phyloP scores from a whole-genome alignment of 2,113 vertebrate species.

The Pan paniscus region DNA sequence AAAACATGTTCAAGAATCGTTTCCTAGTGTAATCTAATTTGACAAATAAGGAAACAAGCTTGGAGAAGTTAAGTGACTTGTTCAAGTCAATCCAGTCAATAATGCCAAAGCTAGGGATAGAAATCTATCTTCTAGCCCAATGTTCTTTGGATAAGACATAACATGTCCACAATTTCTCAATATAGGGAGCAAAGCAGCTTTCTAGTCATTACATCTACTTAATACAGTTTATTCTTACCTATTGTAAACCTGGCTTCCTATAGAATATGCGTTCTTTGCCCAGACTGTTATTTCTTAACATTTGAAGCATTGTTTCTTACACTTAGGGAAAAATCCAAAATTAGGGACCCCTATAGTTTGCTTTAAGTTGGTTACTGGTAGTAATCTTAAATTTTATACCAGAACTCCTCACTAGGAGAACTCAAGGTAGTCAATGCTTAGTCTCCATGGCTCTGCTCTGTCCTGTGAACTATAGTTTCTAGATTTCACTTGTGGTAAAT shows the following conservation, averaged over 20 bases:
- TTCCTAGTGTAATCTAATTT: constrained; percentile 5
- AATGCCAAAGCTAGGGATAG: not conserved
- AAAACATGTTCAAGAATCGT: constrained; percentile 30
- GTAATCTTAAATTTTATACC: constrained; percentile 41
- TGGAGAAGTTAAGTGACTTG: not conserved
- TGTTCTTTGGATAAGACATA: not conserved
- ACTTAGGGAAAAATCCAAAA: constrained; percentile 1
- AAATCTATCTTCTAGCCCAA: not conserved
- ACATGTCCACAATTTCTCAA: not conserved
- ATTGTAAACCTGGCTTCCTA: not conserved
- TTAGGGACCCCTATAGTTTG: not conserved
- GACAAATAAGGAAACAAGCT: not conserved
- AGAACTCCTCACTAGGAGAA: constrained; percentile 56
- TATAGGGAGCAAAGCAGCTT: not conserved
- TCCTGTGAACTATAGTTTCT: not conserved
- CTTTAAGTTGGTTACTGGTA: not conserved
- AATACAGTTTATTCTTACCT: not conserved
- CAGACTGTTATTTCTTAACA: not conserved
- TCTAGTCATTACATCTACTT: not conserved
- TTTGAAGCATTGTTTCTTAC: constrained; percentile 33
- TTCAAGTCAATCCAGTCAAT: not conserved
- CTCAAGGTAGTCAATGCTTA: constrained; percentile 64
- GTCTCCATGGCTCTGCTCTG: not conserved
- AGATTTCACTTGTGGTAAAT: constrained; percentile 19
- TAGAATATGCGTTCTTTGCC: not conserved